These are phyloP conservation scores for Cinclus mexicanus DNA, from an alignment of 2,113 vertebrate genomes.

Conservation along the genomic window DNA sequence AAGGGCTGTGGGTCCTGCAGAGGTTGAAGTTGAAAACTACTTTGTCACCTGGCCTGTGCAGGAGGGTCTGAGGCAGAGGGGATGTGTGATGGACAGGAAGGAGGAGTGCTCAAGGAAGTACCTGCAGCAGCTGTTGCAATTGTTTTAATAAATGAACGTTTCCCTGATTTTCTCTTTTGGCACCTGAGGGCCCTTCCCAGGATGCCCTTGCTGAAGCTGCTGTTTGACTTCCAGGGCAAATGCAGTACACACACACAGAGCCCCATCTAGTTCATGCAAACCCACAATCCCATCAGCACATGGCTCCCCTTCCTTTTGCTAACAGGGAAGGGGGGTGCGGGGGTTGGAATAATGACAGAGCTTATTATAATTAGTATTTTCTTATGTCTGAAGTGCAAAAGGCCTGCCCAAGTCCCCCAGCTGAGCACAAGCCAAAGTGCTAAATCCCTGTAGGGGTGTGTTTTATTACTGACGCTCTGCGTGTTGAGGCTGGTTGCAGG, in stretches of 20 bases:
- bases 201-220: neutral
- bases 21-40: neutral
- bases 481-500: constrained; percentile 78
- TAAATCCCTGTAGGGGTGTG: constrained; percentile 70
- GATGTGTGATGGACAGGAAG: neutral
- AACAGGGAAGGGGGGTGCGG: neutral
- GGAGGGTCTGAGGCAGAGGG: neutral
- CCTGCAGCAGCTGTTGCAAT: neutral
- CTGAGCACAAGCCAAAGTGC: constrained; percentile 63
- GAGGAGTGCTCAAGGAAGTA: neutral
- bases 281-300: neutral
- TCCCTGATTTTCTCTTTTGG: constrained; percentile 32
- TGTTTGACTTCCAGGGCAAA: constrained; percentile 22
- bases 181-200: constrained; percentile 11
- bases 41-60: neutral
- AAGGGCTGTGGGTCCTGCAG: neutral
- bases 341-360: constrained; percentile 12
- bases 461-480: constrained; percentile 75
- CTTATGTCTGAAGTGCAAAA: constrained; percentile 74
- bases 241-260: neutral
- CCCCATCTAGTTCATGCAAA: neutral
- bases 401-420: constrained; percentile 72
- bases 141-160: constrained; percentile 5
- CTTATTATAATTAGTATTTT: constrained; percentile 8
- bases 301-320: neutral